Base-by-base conservation (phyloP, 2,888 invertebrate genomes). In the Limnephilus rhombicus region DNA sequence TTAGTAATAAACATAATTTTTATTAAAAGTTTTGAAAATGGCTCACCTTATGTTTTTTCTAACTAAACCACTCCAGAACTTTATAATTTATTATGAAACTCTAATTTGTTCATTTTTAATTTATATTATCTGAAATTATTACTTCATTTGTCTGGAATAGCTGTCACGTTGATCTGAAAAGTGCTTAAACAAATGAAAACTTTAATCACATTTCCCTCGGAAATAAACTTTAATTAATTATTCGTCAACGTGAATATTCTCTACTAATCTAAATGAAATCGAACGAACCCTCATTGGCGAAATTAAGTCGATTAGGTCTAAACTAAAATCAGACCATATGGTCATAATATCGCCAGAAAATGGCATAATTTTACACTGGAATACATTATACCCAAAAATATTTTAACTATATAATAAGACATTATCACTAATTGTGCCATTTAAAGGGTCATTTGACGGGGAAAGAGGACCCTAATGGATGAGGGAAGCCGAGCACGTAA, bases 381-480 rank as follows among this genome's bases (percentile, higher is more conserved):
- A 80, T 68, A 68, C 41, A 88, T 88, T 37, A 89, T 37, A n/a
- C 80, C 88, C 80, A n/a, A 34, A 89, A 34, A 89, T 80, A 41
- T 89, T 89, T 80, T 37, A 80, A 89, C 88, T 37, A 34, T n/a
- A 68, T 89, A 89, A 89, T 89, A 89, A 89, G 88, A 80, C 68
- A 89, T 80, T 89, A 89, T 89, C 88, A 80, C 68, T 91, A 91
- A 91, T 91, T 91, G 91, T 53, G n/a, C 81, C 85, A 91, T 91
- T 80, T 85, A 24, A 86, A 92, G 85, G 81, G 86, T 90, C 83
- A 89, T 91, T 89, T 89, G 85, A 83, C 91, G 81, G 81, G 85
- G 85, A 9, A 41, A 41, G 7, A 41, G 41, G 85, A 91, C 85
- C 91, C 87, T 53, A 89, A 86, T 37, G 87, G 53, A 68, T 31